Evolutionary conservation across 2,797 vertebrate species (phyloP), one percentile per base, ranked within the genome.

Genomic region (Epinephelus malabaricus): DNA sequence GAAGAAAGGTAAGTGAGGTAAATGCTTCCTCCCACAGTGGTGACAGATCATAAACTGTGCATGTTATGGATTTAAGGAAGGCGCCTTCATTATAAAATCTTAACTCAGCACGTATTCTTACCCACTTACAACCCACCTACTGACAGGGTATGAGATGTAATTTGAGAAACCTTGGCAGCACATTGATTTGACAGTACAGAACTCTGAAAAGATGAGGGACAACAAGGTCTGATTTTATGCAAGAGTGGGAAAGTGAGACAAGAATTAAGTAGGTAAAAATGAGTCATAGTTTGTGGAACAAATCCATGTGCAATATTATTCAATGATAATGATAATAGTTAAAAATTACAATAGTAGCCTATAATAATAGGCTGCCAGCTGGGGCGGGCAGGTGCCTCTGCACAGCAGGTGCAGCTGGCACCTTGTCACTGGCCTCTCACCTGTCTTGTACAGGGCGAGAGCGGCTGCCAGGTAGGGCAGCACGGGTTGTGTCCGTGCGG

Each of bases 121-220:
- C 7, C 30, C 43, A 64, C 54, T 58, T 58, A 47, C 34, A 55
- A 17, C 54, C 17, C 25, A 18, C 47, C 15, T 11, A 47, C 21
- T 46, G n/a, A 50, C 50, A 2, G n/a, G 3, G 23, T 53, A 58
- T 10, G 3, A 21, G 11, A 18, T 71, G 17, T 8, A 23, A 49
- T 15, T 50, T 49, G 5, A 59, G 10, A 67, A 50, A 66, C 30
- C 30, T 50, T 40, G 30, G 63, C 53, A 66, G 23, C 69, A 55
- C 25, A 55, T 64, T 9, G 21, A 56, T 74, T 49, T 45, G 6
- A 40, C 25, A 46, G 5, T 46, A 21, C 12, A 46, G 6, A 54
- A 10, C 53, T 27, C 43, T 68, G 38, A 55, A 25, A 25, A 19
- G 7, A 46, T 46, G 45, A 46, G 14, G 11, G 45, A 46, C 45